Conservation (phyloP, 2,888 invertebrate species). For the Melanotus villosus region DNA sequence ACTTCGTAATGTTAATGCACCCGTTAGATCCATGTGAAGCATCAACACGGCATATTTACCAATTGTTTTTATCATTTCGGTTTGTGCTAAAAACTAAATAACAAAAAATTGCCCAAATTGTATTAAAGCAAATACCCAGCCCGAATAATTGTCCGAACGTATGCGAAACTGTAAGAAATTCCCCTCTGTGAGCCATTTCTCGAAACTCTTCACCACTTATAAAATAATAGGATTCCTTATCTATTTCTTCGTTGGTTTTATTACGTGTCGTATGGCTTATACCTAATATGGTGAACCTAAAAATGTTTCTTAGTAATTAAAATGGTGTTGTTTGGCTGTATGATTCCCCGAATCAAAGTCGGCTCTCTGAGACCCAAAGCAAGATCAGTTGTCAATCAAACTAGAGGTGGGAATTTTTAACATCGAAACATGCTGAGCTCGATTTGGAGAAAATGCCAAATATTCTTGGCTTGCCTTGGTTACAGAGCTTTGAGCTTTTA, state of each 20-base stretch:
- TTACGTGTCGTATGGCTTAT: slow-evolving; percentile 65
- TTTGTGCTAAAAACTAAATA: slow-evolving; percentile 58
- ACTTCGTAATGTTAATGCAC: slow-evolving; percentile 63
- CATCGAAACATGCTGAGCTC: too few relatives aligned
- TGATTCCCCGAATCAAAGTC: too few relatives aligned
- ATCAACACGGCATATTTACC: slow-evolving; percentile 62
- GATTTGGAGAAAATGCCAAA: too few relatives aligned
- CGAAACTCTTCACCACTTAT: slow-evolving; percentile 62
- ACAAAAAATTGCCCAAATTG: neutral
- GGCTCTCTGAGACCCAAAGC: too few relatives aligned
- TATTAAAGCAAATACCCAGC: slow-evolving; percentile 64
- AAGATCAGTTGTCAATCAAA: too few relatives aligned
- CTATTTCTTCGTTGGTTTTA: slow-evolving; percentile 54
- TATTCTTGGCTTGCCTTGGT: too few relatives aligned
- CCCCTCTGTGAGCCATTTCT: slow-evolving; percentile 64
- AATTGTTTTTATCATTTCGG: slow-evolving; percentile 61
- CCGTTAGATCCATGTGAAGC: slow-evolving; percentile 64
- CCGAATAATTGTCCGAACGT: slow-evolving; percentile 66
- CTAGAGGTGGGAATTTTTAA: too few relatives aligned
- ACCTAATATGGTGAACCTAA: slow-evolving; percentile 60
- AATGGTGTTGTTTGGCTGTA: too few relatives aligned
- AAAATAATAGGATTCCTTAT: slow-evolving; percentile 62
- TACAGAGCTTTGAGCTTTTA: too few relatives aligned
- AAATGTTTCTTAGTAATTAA: too few relatives aligned
- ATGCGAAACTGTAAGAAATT: slow-evolving; percentile 66